Base-by-base conservation (phyloP, 1,140 invertebrate species). In the Eubasilissa regina region DNA sequence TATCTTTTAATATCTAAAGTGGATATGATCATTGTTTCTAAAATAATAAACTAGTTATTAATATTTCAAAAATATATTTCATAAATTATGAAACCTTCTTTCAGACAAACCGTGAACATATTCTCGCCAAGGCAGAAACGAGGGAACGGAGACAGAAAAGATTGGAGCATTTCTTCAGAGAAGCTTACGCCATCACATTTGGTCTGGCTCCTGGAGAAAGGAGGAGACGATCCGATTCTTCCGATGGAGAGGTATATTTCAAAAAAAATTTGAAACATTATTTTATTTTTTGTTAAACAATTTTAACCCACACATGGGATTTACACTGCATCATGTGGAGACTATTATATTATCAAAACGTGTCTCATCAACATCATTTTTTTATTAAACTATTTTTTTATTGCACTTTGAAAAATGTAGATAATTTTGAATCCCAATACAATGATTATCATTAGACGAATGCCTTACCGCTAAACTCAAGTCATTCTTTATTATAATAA, bases 131-230 rank as follows among this genome's bases (percentile, higher is more conserved):
- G 84, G 98, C 98, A 10, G 97, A 99, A 88, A 99, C 98, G 0
- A 95, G 97, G 84, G 97, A 99, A 85, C 92, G 98, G 60, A 88
- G 98, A 35, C 97, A 99, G 84, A 94, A 96, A 82, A 94, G 97
- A 83, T 86, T 99, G 35, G 98, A 99, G 85, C 97, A 99, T 88
- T 99, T 99, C 90, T 99, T 99, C 89, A 92, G 98, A 82, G 97
- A 99, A 88, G 98, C 98, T 0, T 99, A 99, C 84, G 96, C 97
- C 0, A 90, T 99, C 66, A 97, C 97, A 0, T 98, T 98, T 86
- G 97, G 96, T 3, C 86, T 97, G 4, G 92, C 94, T 35, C 94
- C 94, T 0, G 93, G 94, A 0, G 95, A 95, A 85, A 89, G 93
- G 62, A 87, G 94, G 45, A 88, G 93, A 56, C 88, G 93, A 77